Base-by-base conservation (phyloP, 1,140 invertebrate species). In the Caenorhabditis latens region DNA sequence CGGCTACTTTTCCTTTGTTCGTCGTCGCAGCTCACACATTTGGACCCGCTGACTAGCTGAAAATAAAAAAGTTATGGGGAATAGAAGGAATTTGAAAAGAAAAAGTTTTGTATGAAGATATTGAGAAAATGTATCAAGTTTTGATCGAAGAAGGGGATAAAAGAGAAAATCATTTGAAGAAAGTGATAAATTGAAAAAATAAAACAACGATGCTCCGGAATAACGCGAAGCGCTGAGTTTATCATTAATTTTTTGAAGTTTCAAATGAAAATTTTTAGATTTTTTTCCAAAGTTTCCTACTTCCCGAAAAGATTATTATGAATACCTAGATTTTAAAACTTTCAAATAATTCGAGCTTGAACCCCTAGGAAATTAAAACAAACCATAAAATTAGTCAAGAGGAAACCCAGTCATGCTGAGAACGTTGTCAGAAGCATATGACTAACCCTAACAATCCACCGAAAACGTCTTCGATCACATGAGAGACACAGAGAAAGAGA, bases 11-110 rank as follows among this genome's bases (percentile, higher is more conserved):
- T 79, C 71, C 24, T 79, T 79, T 50, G 71, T 79, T 48, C 46
- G 71, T 79, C 71, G 71, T 79, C 71, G 43, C 71, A 79, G 71
- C 71, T 79, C 71, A 50, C 71, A 79, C 71, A 79, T 79, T 50
- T 79, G 71, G 46, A 79, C 71, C 43, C 46, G 71, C n/a, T 79
- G 71, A 53, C 71, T 50, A 53, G 46, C 46, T 79, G 71, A 4
- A 71, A 79, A 43, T 19, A 71, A 46, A n/a, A 43, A 13, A 65
- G 9, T 40, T 13, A 19, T 40, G 8, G 63, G 40, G n/a, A n/a
- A 65, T 40, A 8, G 9, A 65, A 7, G 11, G 11, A 40, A 46
- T 46, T 24, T 6, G 46, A 16, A 19, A 19, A 19, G 24, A 71
- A 79, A 50, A 11, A 0, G 14, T 50, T 50, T 50, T 50, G 3